Percentiles rank a stretch among this genome's conserved stretches.
These are phyloP conservation scores for Mustela nigripes DNA, from an alignment of 2,113 vertebrate genomes.

Conservation along the genomic window DNA sequence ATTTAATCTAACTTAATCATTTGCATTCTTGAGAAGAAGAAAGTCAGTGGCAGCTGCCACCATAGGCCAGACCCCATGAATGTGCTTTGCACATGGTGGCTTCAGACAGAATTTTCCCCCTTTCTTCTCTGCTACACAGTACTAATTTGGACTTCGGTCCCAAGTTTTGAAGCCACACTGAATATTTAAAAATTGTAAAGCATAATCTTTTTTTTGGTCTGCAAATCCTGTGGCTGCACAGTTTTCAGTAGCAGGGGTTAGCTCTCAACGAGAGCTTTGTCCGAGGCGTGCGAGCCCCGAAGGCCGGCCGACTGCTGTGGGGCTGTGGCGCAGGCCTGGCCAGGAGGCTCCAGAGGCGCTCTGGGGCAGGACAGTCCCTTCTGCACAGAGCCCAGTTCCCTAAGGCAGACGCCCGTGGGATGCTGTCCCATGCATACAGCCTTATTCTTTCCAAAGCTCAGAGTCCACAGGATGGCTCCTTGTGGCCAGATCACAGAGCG, in stretches of 20 bases:
- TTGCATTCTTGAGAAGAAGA: slow-evolving; percentile 84
- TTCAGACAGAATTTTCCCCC: not conserved
- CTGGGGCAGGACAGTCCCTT: not conserved
- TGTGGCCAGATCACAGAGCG: not conserved
- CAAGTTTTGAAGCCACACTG: slow-evolving; percentile 41
- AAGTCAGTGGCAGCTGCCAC: slow-evolving; percentile 66
- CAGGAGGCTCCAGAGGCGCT: fast-evolving
- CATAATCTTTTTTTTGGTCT: not conserved
- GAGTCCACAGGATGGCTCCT: not conserved
- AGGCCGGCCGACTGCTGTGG: fast-evolving
- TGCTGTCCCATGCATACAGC: fast-evolving
- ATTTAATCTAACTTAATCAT: slow-evolving; percentile 86
- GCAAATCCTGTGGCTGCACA: not conserved
- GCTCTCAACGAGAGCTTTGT: not conserved
- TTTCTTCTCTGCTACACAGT: slow-evolving; percentile 5
- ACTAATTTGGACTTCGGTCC: slow-evolving; percentile 60
- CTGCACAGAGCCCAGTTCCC: not conserved
- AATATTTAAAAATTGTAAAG: slow-evolving; percentile 50
- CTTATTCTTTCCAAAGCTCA: not conserved
- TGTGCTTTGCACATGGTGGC: not conserved
- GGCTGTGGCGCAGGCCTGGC: not conserved
- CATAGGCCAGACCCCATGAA: slow-evolving; percentile 38
- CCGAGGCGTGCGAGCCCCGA: fast-evolving
- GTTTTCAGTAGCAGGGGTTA: not conserved
- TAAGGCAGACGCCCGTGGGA: fast-evolving